Percentiles rank a stretch among this genome's conserved stretches.
phyloP scores from a whole-genome alignment of 2,888 invertebrate genomes.

The Tenthredo mesomela region DNA sequence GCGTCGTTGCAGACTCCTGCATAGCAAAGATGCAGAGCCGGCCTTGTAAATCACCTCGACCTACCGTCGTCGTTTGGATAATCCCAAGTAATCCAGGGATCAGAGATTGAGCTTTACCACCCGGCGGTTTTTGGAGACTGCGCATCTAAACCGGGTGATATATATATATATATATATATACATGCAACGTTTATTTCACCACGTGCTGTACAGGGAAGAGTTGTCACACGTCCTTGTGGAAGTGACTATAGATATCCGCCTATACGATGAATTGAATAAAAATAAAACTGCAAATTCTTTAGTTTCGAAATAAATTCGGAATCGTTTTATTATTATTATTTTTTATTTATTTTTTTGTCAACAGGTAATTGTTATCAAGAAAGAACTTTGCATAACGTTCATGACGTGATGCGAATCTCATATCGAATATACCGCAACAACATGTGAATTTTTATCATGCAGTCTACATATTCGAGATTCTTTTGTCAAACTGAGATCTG shows the following conservation, averaged over 20 bases:
- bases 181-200: neutral
- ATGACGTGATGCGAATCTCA: neutral
- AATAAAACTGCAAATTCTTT: neutral
- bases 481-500: neutral
- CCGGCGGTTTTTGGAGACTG: constrained; percentile 61
- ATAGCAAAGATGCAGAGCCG: constrained; percentile 54
- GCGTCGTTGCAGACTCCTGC: neutral
- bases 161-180: no score
- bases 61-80: constrained; percentile 71
- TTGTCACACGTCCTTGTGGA: neutral
- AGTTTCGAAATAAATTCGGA: neutral
- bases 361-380: neutral
- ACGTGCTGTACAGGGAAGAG: neutral
- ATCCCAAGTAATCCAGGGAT: constrained; percentile 73
- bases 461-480: neutral
- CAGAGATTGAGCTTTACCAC: constrained; percentile 69
- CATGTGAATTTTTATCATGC: neutral
- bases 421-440: neutral
- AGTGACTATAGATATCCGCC: neutral
- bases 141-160: neutral
- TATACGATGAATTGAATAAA: neutral
- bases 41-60: constrained; percentile 74
- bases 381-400: neutral
- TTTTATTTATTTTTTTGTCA: neutral
- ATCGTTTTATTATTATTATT: neutral